These are phyloP conservation scores for Nymphicus hollandicus DNA, from an alignment of 2,113 vertebrate genomes.

Conservation along the genomic window DNA sequence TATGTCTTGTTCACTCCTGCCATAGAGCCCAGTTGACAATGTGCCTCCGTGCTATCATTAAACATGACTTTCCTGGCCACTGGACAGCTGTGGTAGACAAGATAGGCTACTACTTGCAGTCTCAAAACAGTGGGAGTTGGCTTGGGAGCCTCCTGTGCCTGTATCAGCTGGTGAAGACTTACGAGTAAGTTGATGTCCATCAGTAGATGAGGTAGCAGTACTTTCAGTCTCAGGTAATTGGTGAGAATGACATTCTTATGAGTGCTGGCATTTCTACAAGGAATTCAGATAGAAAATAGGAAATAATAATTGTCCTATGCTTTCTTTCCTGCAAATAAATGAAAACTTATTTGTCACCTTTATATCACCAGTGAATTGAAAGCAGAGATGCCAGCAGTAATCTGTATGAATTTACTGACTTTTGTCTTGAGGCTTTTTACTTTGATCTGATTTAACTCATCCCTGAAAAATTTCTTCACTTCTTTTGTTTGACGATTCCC, in stretches of 20 bases:
- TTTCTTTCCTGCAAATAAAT: slow-evolving; percentile 1
- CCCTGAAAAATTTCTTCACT: background rate
- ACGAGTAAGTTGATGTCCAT: slow-evolving; percentile 85
- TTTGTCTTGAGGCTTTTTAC: background rate
- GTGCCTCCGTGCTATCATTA: slow-evolving; percentile 93
- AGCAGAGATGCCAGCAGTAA: background rate
- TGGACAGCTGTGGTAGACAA: slow-evolving; percentile 95
- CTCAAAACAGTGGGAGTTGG: slow-evolving; percentile 91
- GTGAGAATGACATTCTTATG: background rate
- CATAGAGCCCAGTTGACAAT: slow-evolving; percentile 90
- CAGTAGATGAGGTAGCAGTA: background rate
- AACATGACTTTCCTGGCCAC: slow-evolving; percentile 93
- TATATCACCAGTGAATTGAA: background rate
- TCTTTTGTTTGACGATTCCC: background rate
- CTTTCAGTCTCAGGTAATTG: background rate
- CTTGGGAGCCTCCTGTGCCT: slow-evolving; percentile 92
- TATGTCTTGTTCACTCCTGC: background rate
- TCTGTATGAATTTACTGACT: background rate
- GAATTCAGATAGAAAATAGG: background rate
- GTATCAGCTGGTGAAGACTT: slow-evolving; percentile 96
- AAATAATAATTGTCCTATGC: background rate
- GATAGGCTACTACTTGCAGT: slow-evolving; percentile 87
- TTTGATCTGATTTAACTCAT: background rate
- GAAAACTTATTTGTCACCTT: background rate
- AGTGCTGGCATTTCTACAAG: background rate